These are phyloP conservation scores for Meloidogyne exigua DNA, from an alignment of 1,140 invertebrate genomes.

Conservation along the genomic window DNA sequence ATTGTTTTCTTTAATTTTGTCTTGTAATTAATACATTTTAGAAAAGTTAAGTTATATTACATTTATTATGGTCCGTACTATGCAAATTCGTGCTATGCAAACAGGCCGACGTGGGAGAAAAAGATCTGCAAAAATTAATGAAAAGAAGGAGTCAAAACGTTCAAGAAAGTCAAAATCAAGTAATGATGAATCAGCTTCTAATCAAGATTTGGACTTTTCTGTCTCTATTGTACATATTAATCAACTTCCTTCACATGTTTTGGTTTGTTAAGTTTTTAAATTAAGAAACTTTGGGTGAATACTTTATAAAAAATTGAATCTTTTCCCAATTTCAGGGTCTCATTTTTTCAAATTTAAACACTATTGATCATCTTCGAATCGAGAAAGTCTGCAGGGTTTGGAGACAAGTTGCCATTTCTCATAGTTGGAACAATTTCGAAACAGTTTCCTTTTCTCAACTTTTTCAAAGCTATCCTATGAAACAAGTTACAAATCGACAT, in stretches of 20 bases:
- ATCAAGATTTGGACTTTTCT: background rate
- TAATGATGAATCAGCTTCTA: background rate
- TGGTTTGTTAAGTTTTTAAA: background rate
- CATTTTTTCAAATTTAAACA: constrained; percentile 12
- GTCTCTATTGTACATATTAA: background rate
- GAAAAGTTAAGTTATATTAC: background rate
- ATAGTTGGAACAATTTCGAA: constrained; percentile 17
- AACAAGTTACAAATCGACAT: background rate
- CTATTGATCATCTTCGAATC: constrained; percentile 12
- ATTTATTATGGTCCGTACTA: background rate
- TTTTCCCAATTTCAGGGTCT: background rate
- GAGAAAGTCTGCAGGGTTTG: constrained; percentile 12
- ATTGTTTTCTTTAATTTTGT: no score
- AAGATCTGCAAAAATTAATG: background rate
- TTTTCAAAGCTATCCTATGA: background rate
- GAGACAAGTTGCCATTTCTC: constrained; percentile 1
- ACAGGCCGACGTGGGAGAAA: background rate
- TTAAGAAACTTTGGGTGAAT: no score
- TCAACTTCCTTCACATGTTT: background rate
- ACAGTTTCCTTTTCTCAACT: background rate
- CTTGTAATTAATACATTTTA: no score
- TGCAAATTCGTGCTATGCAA: background rate
- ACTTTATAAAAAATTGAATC: no score
- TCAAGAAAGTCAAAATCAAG: background rate
- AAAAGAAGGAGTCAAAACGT: background rate